phyloP scores from a whole-genome alignment of 1,140 invertebrate genomes.

The Probaryconus sp. region DNA sequence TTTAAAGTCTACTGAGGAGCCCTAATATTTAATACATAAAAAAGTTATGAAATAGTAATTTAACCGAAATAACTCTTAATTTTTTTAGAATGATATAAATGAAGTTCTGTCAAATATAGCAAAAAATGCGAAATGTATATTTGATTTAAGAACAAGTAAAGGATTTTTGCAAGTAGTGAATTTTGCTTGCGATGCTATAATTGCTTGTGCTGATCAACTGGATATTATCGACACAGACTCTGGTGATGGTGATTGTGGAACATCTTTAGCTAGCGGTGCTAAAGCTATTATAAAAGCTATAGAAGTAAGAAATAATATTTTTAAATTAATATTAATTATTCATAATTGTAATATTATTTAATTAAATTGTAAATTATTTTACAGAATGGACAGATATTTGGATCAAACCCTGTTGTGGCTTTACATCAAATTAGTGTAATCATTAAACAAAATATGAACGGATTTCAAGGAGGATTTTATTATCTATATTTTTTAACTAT shows the following conservation, averaged over 20 bases:
- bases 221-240: constrained; percentile 81
- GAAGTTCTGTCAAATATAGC: not conserved
- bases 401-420: constrained; percentile 58
- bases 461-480: constrained; percentile 76
- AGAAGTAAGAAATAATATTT: constrained; percentile 29
- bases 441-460: constrained; percentile 70
- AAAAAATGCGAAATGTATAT: constrained; percentile 12
- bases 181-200: constrained; percentile 79
- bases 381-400: constrained; percentile 52
- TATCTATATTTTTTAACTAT: constrained; percentile 78
- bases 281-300: constrained; percentile 70
- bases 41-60: too few relatives aligned
- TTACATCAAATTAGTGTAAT: constrained; percentile 70
- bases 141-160: constrained; percentile 59
- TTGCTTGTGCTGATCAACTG: constrained; percentile 79
- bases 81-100: too few relatives aligned
- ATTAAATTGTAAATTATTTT: constrained; percentile 15
- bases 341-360: not conserved
- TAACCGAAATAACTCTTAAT: too few relatives aligned
- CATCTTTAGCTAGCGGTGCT: constrained; percentile 80
- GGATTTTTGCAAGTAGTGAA: constrained; percentile 68
- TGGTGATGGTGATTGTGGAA: constrained; percentile 84
- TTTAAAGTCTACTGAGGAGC: too few relatives aligned
- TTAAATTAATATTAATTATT: constrained; percentile 9
- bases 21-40: too few relatives aligned